Evolutionary conservation across 1,140 invertebrate species (phyloP).

Genomic region (Bombus waltoni): DNA sequence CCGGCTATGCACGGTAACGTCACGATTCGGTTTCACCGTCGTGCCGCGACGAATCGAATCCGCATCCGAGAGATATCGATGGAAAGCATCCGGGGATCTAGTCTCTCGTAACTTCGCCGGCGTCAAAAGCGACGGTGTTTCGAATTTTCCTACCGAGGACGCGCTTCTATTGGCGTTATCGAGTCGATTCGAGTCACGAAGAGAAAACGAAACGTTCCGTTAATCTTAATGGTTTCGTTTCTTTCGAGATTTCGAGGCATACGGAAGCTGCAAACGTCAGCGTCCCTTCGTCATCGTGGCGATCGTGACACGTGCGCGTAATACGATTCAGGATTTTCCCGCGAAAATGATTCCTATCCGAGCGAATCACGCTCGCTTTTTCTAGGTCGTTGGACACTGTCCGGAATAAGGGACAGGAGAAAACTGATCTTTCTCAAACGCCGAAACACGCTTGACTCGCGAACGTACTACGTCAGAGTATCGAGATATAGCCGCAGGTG

Average conservation of each 20-base stretch:
- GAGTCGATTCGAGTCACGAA: conserved; percentile 2
- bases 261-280: background rate
- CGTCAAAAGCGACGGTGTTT: conserved; percentile 43
- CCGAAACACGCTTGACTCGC: no score
- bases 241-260: background rate
- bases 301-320: background rate
- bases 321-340: background rate
- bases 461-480: no score
- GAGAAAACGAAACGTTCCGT: background rate
- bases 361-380: no score
- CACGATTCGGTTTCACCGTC: conserved; percentile 68
- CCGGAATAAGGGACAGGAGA: no score
- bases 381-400: no score
- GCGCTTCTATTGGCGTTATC: background rate
- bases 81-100: conserved; percentile 53
- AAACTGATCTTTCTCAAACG: background rate
- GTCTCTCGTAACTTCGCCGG: conserved; percentile 13
- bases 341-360: background rate
- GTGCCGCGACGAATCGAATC: background rate
- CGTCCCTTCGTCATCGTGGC: no score
- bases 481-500: background rate
- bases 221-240: background rate
- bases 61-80: conserved; percentile 17
- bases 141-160: conserved; percentile 6
- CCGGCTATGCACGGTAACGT: background rate